Percentiles rank a stretch among this genome's conserved stretches.
These are phyloP conservation scores for Trichonephila clavipes DNA, from an alignment of 1,140 invertebrate species.

Conservation along the genomic window DNA sequence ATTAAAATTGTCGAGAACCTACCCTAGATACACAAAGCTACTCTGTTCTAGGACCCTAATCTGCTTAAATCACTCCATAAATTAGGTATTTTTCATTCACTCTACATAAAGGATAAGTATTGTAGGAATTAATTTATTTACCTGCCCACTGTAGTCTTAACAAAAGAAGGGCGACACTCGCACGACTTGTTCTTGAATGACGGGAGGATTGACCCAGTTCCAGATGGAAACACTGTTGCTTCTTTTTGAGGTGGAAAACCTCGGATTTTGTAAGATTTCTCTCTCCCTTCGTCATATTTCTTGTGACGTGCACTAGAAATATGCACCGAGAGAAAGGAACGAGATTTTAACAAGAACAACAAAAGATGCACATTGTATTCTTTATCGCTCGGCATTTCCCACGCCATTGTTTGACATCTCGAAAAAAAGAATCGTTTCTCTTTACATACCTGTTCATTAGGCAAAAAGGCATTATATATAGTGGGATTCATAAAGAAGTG, in stretches of 20 bases:
- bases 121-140: no score
- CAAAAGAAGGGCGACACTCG: background rate
- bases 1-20: no score
- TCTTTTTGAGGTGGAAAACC: background rate
- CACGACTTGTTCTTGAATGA: background rate
- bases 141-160: background rate
- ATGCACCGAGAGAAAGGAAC: background rate
- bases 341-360: no score
- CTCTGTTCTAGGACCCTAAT: no score
- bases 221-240: background rate
- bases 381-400: background rate
- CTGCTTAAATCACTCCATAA: no score
- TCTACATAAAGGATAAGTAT: no score
- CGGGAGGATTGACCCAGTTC: background rate
- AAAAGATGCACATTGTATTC: background rate
- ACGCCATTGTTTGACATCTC: background rate
- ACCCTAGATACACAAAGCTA: no score
- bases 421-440: background rate
- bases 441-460: no score
- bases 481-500: no score
- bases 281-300: background rate
- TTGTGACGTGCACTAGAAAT: background rate
- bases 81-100: no score
- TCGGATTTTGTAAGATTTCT: background rate
- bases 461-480: no score